These are phyloP conservation scores for Ceyx erithaca DNA, from an alignment of 2,797 vertebrate genomes.

Conservation along the genomic window DNA sequence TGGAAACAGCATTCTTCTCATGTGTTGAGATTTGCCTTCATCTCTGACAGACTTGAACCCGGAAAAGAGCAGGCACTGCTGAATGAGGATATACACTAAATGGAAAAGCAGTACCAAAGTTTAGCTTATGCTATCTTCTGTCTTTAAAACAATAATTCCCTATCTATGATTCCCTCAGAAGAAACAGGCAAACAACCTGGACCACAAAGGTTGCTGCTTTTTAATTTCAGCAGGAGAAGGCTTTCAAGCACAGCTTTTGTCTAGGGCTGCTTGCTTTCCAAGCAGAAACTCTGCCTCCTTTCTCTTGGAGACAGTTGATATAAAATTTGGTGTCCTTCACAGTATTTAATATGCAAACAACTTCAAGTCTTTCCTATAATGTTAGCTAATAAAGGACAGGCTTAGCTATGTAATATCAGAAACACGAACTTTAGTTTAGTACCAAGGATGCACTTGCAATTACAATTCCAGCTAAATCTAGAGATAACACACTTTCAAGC, in stretches of 20 bases:
- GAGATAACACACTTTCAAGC: background rate
- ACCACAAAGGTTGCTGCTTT: background rate
- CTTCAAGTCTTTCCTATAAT: background rate
- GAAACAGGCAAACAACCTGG: background rate
- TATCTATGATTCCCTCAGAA: background rate
- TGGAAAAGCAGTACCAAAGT: background rate
- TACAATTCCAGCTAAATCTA: background rate
- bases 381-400: background rate
- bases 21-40: background rate
- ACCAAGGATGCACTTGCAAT: background rate
- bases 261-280: background rate
- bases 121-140: background rate
- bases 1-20: background rate
- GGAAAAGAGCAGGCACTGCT: background rate
- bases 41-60: background rate
- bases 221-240: background rate
- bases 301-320: background rate
- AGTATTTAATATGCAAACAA: background rate
- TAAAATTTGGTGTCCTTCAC: background rate
- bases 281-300: background rate
- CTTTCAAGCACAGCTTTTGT: background rate
- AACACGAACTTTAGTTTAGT: background rate
- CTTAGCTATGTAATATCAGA: background rate
- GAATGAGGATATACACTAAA: background rate
- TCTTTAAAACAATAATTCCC: background rate